Evolutionary conservation across 2,797 vertebrate genomes (phyloP).

Genomic region (Enteromius paludinosus): DNA sequence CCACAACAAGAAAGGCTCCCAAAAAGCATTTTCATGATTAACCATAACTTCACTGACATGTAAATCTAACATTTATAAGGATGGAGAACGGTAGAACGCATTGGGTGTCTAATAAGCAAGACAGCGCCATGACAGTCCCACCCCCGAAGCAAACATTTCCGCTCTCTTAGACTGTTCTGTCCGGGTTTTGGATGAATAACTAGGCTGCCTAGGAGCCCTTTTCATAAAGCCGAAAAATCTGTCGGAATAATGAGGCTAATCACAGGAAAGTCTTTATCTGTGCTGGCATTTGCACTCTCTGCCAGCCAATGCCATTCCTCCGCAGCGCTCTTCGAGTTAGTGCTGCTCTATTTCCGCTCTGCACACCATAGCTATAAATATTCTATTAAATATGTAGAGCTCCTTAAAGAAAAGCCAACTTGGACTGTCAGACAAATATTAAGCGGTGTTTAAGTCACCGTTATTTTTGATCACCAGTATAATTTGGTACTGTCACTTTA

Average conservation of each 20-base stretch:
- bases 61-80: conserved; percentile 31
- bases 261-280: conserved; percentile 69
- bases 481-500: background rate
- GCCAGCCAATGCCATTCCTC: conserved; percentile 47
- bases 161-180: conserved; percentile 24
- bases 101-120: conserved; percentile 34
- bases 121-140: conserved; percentile 15
- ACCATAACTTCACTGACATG: conserved; percentile 20
- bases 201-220: conserved; percentile 64
- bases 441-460: conserved; percentile 7
- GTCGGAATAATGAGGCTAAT: conserved; percentile 76
- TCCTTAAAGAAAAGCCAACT: conserved; percentile 28
- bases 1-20: background rate
- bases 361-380: conserved; percentile 27
- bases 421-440: conserved; percentile 34
- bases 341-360: conserved; percentile 64
- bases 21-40: conserved; percentile 18
- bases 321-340: conserved; percentile 56
- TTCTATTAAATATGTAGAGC: conserved; percentile 40
- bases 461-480: background rate
- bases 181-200: conserved; percentile 48
- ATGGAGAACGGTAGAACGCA: background rate
- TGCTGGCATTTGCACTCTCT: conserved; percentile 68
- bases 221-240: conserved; percentile 67
- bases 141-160: conserved; percentile 45